phyloP scores from a whole-genome alignment of 2,113 vertebrate species.

The Phylloscopus whistleri region DNA sequence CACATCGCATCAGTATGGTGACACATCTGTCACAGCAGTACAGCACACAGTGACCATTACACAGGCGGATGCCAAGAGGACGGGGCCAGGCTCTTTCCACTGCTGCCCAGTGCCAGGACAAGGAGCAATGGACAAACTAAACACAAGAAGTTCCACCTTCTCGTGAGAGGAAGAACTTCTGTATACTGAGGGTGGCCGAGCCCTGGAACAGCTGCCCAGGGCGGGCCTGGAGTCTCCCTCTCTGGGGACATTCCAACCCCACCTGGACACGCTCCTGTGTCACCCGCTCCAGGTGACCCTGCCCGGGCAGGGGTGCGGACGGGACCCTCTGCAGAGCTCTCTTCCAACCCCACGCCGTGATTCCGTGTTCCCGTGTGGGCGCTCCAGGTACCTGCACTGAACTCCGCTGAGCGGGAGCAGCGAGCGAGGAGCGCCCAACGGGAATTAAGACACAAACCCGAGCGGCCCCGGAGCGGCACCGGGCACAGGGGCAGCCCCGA shows the following conservation, averaged over 20 bases:
- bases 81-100: not conserved
- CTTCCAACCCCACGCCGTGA: not conserved
- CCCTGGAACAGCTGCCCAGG: not conserved
- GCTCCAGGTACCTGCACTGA: not conserved
- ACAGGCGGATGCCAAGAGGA: not conserved
- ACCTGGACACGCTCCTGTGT: not conserved
- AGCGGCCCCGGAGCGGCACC: not conserved
- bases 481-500: rapidly evolving
- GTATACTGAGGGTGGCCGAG: not conserved
- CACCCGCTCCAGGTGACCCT: not conserved
- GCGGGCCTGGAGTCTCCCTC: not conserved
- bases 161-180: not conserved
- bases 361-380: not conserved
- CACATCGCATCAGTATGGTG: rapidly evolving
- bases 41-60: not conserved
- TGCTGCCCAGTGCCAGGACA: not conserved
- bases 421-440: not conserved
- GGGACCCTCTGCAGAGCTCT: not conserved
- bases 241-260: not conserved
- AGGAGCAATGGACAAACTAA: not conserved
- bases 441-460: not conserved
- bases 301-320: not conserved
- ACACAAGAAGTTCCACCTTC: not conserved
- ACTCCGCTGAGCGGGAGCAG: not conserved
- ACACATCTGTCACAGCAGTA: not conserved